Base-by-base conservation (phyloP, 2,797 vertebrate genomes). In the Vespertilio murinus region DNA sequence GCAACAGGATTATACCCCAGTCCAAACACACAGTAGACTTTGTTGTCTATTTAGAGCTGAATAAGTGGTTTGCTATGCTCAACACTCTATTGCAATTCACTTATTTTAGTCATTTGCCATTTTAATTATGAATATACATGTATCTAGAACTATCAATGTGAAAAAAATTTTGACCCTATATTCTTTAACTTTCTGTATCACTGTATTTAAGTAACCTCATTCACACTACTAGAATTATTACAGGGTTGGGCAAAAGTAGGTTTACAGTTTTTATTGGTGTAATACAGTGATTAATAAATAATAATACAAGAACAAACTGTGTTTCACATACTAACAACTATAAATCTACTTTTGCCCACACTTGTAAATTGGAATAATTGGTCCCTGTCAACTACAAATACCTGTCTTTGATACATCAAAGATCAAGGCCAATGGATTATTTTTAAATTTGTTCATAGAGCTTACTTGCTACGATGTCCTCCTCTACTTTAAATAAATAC, bases 1-100 rank as follows among this genome's bases (percentile, higher is more conserved):
- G 45, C 78, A 95, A 75, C 40, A 91, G 42, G 45, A 95, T 93
- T 96, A 94, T 95, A 78, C 47, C 47, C 45, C 85, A 84, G 74
- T 95, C n/a, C 52, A 10, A 91, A 84, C 33, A 86, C 70, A 92
- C 5, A 84, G 61, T 94, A 64, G 71, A 65, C 95, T 87, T 75
- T 93, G 12, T 74, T 56, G 33, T 87, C 38, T 14, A 3, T 77
- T 82, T 95, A 95, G 65, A 96, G 40, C 28, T 89, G 35, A 87
- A n/a, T 91, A 91, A 93, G 18, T 82, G 23, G 25, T 91, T 95
- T 90, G 30, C 30, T 90, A 12, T 95, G 52, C 74, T 85, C 69
- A 90, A 82, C 86, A 80, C 71, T 75, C 59, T 94, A 79, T 49
- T 88, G 14, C 67, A 96, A 71, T 82, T 91, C 70, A 82, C 33